phyloP scores from a whole-genome alignment of 2,113 vertebrate species.

The Stictonetta naevosa region DNA sequence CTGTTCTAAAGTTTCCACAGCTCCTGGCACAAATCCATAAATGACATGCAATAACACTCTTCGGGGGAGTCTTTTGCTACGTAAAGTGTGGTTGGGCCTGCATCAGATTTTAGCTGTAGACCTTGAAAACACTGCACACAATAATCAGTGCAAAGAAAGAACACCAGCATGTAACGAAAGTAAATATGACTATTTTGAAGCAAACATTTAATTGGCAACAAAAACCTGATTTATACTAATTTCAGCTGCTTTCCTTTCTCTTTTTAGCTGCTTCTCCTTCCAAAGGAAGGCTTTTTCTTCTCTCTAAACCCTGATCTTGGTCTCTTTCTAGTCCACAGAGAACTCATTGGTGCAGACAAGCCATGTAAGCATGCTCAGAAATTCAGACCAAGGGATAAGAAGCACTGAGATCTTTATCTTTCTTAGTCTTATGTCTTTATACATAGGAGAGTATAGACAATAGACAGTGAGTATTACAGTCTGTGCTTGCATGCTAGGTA shows the following conservation, averaged over 20 bases:
- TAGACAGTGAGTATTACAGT: background rate
- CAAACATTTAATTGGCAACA: background rate
- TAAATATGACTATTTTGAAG: background rate
- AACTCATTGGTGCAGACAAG: background rate
- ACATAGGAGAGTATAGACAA: background rate
- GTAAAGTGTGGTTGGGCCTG: background rate
- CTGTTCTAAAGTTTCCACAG: background rate
- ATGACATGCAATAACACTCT: background rate
- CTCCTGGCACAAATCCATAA: constrained; percentile 4
- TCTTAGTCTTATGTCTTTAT: background rate
- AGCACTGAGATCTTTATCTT: background rate
- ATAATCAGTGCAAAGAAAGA: background rate
- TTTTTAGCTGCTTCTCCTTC: background rate
- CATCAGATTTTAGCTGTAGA: background rate
- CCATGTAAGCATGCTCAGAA: background rate
- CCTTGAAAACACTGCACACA: background rate
- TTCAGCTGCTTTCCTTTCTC: background rate
- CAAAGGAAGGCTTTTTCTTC: background rate
- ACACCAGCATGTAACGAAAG: background rate
- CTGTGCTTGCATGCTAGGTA: background rate
- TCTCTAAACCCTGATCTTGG: background rate
- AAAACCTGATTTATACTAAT: accelerated
- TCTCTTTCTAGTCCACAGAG: background rate
- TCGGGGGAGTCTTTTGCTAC: background rate
- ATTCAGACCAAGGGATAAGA: background rate